These are phyloP conservation scores for Saguinus midas DNA, from an alignment of 2,113 vertebrate genomes.

Conservation along the genomic window DNA sequence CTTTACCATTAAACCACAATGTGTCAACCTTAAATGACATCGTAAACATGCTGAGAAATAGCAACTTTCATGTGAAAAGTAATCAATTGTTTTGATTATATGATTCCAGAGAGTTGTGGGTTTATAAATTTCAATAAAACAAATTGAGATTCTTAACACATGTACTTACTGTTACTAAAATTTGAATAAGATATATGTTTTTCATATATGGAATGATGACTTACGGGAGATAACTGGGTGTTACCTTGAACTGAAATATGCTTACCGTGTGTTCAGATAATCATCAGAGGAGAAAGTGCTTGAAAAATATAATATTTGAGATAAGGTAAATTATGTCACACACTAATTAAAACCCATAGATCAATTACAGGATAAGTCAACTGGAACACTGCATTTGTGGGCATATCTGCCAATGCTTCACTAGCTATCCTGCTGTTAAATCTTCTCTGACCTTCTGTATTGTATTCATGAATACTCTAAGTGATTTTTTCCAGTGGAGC, in stretches of 20 bases:
- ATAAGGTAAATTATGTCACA: not conserved
- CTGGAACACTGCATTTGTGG: not conserved
- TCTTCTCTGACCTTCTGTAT: not conserved
- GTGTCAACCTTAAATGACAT: not conserved
- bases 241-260: not conserved
- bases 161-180: not conserved
- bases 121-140: not conserved
- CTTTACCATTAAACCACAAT: not conserved
- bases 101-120: not conserved
- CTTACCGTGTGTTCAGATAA: not conserved
- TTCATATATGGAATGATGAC: not conserved
- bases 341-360: not conserved
- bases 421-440: not conserved
- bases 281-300: not conserved
- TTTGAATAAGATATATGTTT: not conserved
- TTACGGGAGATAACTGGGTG: not conserved
- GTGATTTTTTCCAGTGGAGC: not conserved
- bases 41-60: not conserved
- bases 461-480: not conserved
- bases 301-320: not conserved
- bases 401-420: not conserved
- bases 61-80: not conserved
- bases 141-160: not conserved
- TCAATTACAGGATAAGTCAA: not conserved
- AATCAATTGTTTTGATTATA: not conserved